phyloP scores from a whole-genome alignment of 2,888 invertebrate genomes.

The Pomacea canaliculata region DNA sequence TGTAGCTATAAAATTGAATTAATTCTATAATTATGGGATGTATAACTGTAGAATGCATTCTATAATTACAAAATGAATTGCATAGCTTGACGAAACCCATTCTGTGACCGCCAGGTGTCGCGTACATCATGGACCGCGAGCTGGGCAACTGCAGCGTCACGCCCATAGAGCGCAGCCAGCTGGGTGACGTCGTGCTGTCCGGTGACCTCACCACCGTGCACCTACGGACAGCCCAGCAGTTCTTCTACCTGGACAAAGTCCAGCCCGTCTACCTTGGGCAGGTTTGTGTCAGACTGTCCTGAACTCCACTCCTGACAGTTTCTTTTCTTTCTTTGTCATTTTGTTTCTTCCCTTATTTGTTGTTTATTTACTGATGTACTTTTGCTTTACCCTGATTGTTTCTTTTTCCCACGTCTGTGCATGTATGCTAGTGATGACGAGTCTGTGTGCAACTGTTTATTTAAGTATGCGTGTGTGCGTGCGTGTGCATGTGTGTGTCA shows the following conservation, averaged over 20 bases:
- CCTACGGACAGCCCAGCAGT: conserved; percentile 45
- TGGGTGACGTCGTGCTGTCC: conserved; percentile 34
- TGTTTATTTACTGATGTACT: neutral
- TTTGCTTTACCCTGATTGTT: neutral
- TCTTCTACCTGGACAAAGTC: conserved; percentile 46
- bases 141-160: conserved; percentile 51
- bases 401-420: neutral
- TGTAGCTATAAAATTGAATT: no score
- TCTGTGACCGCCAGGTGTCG: conserved; percentile 42
- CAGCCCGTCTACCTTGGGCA: conserved; percentile 45
- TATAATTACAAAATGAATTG: no score
- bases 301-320: neutral
- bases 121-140: conserved; percentile 49
- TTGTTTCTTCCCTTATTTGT: neutral
- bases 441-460: no score
- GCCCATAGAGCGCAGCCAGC: conserved; percentile 40
- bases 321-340: neutral
- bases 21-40: no score
- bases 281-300: conserved; percentile 32
- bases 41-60: no score
- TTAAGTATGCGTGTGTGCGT: no score
- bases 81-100: no score
- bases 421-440: no score
- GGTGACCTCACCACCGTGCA: conserved; percentile 35
- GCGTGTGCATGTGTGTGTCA: no score